These are phyloP conservation scores for Thomomys bottae DNA, from an alignment of 2,113 vertebrate species.

Conservation along the genomic window DNA sequence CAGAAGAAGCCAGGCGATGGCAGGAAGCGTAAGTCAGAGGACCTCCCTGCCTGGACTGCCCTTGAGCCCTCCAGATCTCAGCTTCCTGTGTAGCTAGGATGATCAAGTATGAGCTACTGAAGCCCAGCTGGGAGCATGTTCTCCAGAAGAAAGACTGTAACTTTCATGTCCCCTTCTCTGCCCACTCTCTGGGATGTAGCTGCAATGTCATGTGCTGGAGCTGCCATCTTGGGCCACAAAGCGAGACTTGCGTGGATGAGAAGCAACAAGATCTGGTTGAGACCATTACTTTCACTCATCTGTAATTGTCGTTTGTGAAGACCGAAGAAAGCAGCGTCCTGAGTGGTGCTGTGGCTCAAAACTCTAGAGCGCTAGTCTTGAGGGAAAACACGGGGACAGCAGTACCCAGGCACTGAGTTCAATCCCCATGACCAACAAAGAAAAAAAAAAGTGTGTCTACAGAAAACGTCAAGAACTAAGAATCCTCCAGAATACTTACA, in stretches of 20 bases:
- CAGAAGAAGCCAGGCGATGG: too few relatives aligned
- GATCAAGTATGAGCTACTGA: too few relatives aligned
- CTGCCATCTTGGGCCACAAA: not conserved
- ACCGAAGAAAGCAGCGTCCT: too few relatives aligned
- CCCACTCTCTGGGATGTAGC: not conserved
- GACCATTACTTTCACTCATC: not conserved
- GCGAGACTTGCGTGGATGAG: not conserved
- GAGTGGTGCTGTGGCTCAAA: too few relatives aligned
- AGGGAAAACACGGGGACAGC: too few relatives aligned
- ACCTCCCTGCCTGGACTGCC: too few relatives aligned
- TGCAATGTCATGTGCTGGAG: not conserved
- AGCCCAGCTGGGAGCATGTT: too few relatives aligned
- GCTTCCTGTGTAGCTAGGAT: too few relatives aligned
- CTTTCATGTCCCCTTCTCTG: not conserved
- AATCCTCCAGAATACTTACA: slow-evolving; percentile 50
- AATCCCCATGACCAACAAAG: too few relatives aligned
- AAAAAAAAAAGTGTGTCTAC: not conserved
- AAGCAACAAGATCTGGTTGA: not conserved
- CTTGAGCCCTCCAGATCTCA: not conserved
- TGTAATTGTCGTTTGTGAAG: not conserved
- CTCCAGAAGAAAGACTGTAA: not conserved
- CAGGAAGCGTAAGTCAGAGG: too few relatives aligned
- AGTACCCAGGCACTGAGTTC: too few relatives aligned
- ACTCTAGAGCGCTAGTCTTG: too few relatives aligned
- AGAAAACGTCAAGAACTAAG: not conserved